These are phyloP conservation scores for Pachycephala philippinensis DNA, from an alignment of 2,113 vertebrate genomes.

Conservation along the genomic window DNA sequence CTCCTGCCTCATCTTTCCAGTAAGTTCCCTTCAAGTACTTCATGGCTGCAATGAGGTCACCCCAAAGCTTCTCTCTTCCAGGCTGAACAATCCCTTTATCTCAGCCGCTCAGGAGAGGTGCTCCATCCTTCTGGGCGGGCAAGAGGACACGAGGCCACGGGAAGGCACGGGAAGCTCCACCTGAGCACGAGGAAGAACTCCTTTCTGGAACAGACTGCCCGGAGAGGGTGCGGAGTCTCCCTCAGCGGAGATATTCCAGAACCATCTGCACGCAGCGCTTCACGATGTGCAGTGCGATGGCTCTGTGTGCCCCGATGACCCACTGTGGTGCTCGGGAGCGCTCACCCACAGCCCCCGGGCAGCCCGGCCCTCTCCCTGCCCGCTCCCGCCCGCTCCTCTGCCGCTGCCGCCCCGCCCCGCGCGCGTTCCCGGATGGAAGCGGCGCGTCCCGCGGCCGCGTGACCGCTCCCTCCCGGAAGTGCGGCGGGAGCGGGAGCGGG, in stretches of 20 bases:
- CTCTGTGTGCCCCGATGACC: accelerated
- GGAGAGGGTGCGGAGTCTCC: background rate
- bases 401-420: background rate
- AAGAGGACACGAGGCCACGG: background rate
- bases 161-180: background rate
- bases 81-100: background rate
- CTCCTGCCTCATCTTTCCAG: background rate
- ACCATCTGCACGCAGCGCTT: accelerated
- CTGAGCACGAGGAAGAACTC: background rate
- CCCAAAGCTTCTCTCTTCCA: background rate
- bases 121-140: background rate
- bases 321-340: accelerated
- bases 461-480: conserved; percentile 41
- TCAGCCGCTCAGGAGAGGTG: background rate
- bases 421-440: background rate
- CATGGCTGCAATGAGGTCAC: background rate
- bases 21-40: background rate
- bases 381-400: too few relatives aligned
- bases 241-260: background rate
- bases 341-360: too few relatives aligned
- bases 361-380: too few relatives aligned
- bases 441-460: background rate
- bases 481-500: background rate
- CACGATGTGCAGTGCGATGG: accelerated
- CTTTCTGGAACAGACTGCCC: background rate